Base-by-base conservation (phyloP, 1,140 invertebrate species). In the Probaryconus sp. region DNA sequence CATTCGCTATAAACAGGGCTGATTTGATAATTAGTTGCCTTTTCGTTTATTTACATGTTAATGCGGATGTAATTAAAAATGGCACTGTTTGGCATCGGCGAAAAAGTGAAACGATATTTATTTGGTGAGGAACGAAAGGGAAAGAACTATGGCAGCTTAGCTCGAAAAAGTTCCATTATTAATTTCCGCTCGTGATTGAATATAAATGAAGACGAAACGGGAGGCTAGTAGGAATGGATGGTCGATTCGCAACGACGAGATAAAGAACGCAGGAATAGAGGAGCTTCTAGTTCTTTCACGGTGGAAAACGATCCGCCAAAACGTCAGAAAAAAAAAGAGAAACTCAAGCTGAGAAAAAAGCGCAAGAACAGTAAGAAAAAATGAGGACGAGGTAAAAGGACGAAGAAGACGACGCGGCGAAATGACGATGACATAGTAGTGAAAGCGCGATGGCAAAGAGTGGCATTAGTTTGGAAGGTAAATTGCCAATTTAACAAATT, bases 401-500 rank as follows among this genome's bases (percentile, higher is more conserved):
- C 43, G 63, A 48, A 37, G 14, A 63, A 61, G 50, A 61, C 37
- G 51, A 17, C 11, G 48, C 51, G 67, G 20, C 31, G 50, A 53
- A 72, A 75, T 61, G 60, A 51, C 53, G 61, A 77, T 69, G 51
- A 55, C 45, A 69, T 33, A 50, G 51, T 55, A 71, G 60, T 42
- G 53, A 58, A 71, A 51, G 68, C 61, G 61, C 58, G 35, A 67
- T 35, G 47, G 51, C 60, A 76, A 76, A 78, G 69, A 77, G 72
- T 61, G 45, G 64, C 77, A 78, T 76, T 80, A 83, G 83, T 85
- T 85, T 82, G 72, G 77, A 83, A 82, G 81, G 83, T 85, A 86
- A 85, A 85, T 85, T 86, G 83, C 79, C 78, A 85, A 85, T 86
- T 86, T 85, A 85, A 85, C 82, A 86, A 86, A 86, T 85, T 85